phyloP scores from a whole-genome alignment of 1,140 invertebrate species.

The Bradynema listronoti region DNA sequence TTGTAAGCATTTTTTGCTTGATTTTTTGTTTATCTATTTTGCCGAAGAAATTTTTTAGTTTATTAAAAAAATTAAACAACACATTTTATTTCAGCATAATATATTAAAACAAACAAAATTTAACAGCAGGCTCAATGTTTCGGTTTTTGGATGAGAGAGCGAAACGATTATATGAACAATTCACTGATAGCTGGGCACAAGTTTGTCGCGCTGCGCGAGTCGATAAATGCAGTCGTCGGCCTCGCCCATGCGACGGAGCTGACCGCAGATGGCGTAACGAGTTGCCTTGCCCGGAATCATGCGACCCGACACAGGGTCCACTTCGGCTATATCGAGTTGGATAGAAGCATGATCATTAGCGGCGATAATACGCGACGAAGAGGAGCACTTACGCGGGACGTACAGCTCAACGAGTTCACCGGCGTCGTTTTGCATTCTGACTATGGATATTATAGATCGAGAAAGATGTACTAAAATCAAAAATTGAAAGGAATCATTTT shows the following conservation, averaged over 20 bases:
- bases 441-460: too few relatives aligned
- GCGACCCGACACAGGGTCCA: slow-evolving; percentile 84
- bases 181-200: slow-evolving; percentile 64
- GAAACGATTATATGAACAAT: neutral
- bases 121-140: too few relatives aligned
- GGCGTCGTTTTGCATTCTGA: slow-evolving; percentile 54
- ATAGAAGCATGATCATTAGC: slow-evolving; percentile 99
- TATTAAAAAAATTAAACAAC: too few relatives aligned
- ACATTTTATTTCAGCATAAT: neutral
- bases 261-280: slow-evolving; percentile 93
- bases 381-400: slow-evolving; percentile 77
- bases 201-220: slow-evolving; percentile 83
- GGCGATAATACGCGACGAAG: slow-evolving; percentile 92
- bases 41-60: too few relatives aligned
- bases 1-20: neutral
- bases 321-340: slow-evolving; percentile 86
- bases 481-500: too few relatives aligned
- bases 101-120: neutral
- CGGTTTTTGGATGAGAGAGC: neutral
- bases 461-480: too few relatives aligned
- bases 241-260: slow-evolving; percentile 93
- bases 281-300: slow-evolving; percentile 76
- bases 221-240: slow-evolving; percentile 91
- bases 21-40: neutral
- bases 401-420: slow-evolving; percentile 84